A percentile compares a stretch with the other conserved stretches of the same genome.
Evolutionary conservation across 2,113 vertebrate species (phyloP).

Genomic region (Arizona elegans): DNA sequence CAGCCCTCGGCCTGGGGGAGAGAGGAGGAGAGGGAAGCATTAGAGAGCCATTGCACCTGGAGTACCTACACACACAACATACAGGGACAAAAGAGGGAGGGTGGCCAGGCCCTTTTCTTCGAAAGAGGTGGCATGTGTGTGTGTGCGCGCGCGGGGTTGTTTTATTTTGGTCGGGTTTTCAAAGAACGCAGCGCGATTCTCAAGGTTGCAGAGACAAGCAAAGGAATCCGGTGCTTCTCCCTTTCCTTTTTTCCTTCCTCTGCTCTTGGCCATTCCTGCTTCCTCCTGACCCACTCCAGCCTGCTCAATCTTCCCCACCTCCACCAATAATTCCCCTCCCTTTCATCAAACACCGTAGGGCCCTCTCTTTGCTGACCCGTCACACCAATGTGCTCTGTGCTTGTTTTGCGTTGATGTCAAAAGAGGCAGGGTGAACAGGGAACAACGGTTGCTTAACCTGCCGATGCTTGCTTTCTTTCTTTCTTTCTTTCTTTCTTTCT

Average conservation of each 20-base stretch:
- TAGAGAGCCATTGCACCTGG: constrained; percentile 44
- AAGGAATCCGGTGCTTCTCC: background rate
- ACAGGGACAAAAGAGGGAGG: background rate
- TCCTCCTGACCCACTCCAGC: background rate
- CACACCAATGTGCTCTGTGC: background rate
- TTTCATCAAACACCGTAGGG: constrained; percentile 32
- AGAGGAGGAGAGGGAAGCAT: background rate
- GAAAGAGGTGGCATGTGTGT: background rate
- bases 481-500: no score
- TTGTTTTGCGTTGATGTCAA: background rate
- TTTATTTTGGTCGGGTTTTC: background rate
- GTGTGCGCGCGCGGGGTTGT: background rate
- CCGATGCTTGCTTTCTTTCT: background rate
- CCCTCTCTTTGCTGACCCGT: background rate
- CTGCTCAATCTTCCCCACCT: constrained; percentile 1
- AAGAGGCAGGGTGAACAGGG: background rate
- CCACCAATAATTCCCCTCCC: background rate
- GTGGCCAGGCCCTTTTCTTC: constrained; percentile 8
- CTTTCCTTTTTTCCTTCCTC: background rate
- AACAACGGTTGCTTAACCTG: background rate
- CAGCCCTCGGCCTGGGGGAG: background rate
- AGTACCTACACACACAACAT: constrained; percentile 22
- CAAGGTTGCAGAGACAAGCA: background rate
- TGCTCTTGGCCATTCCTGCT: accelerated
- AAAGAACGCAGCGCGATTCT: background rate